Conservation (phyloP, 2,888 invertebrate genomes). For the Tinea pellionella region DNA sequence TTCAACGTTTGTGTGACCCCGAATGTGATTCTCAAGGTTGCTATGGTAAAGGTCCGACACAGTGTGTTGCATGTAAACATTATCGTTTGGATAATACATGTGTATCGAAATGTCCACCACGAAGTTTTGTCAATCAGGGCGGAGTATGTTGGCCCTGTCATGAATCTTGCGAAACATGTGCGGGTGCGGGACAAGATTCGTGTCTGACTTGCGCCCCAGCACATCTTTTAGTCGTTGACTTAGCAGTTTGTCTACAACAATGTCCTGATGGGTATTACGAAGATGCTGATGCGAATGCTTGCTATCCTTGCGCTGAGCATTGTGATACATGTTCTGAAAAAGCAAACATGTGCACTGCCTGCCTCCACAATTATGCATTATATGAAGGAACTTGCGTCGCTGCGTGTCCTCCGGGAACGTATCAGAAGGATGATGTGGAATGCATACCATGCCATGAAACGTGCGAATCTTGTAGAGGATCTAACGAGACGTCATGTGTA, state of each 20-base stretch:
- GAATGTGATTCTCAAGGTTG: conserved; percentile 84
- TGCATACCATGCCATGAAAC: conserved; percentile 82
- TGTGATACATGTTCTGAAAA: conserved; percentile 88
- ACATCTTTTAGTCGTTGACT: conserved; percentile 83
- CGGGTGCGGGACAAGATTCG: conserved; percentile 87
- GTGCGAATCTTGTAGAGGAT: conserved; percentile 86
- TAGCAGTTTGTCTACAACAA: conserved; percentile 87
- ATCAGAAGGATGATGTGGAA: conserved; percentile 87
- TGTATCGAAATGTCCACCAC: conserved; percentile 84
- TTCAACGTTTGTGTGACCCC: conserved; percentile 80
- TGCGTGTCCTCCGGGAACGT: conserved; percentile 84
- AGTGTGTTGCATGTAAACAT: conserved; percentile 86
- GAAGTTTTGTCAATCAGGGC: conserved; percentile 84
- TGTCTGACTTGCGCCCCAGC: conserved; percentile 87
- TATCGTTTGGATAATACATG: conserved; percentile 87
- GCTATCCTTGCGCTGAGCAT: conserved; percentile 88
- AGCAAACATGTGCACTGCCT: conserved; percentile 87
- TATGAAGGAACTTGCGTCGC: conserved; percentile 87
- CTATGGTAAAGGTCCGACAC: conserved; percentile 85
- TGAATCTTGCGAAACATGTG: conserved; percentile 89
- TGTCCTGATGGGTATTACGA: conserved; percentile 91
- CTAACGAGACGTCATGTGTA: conserved; percentile 81
- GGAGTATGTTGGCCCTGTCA: conserved; percentile 89
- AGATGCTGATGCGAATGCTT: conserved; percentile 81
- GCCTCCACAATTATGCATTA: conserved; percentile 87